Evolutionary conservation across 2,797 vertebrate genomes (phyloP).

Genomic region (Erpetoichthys calabaricus): DNA sequence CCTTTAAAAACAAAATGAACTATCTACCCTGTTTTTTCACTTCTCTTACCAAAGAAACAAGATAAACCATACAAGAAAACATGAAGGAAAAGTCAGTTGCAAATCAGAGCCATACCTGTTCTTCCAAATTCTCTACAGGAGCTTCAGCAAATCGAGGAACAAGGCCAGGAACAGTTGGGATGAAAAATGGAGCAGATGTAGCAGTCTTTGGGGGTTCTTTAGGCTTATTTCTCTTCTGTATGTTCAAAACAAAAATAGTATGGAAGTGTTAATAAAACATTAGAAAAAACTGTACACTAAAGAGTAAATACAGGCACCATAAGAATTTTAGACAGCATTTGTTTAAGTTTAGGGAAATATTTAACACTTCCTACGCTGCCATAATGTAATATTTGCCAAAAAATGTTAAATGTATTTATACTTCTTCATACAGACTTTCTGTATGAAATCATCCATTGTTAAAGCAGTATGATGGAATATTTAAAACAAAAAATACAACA

Average conservation of each 20-base stretch:
- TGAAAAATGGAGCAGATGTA: conserved; percentile 78
- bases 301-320: too few species aligned
- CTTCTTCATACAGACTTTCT: too few species aligned
- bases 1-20: conserved; percentile 3
- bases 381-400: too few species aligned
- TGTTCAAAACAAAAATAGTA: conserved; percentile 6
- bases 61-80: not conserved
- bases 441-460: too few species aligned
- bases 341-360: too few species aligned
- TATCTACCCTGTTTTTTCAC: not conserved
- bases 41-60: not conserved
- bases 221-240: conserved; percentile 80
- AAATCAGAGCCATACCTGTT: conserved; percentile 41
- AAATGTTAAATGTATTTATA: too few species aligned
- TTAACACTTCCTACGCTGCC: too few species aligned
- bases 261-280: too few species aligned
- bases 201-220: conserved; percentile 66
- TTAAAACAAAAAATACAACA: too few species aligned
- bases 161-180: conserved; percentile 81
- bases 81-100: not conserved
- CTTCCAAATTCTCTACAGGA: conserved; percentile 24
- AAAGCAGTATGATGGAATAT: too few species aligned
- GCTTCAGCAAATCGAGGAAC: conserved; percentile 54
- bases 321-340: too few species aligned
- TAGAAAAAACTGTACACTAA: not conserved